Base-by-base conservation (phyloP, 2,888 invertebrate species). In the Nezara viridula region DNA sequence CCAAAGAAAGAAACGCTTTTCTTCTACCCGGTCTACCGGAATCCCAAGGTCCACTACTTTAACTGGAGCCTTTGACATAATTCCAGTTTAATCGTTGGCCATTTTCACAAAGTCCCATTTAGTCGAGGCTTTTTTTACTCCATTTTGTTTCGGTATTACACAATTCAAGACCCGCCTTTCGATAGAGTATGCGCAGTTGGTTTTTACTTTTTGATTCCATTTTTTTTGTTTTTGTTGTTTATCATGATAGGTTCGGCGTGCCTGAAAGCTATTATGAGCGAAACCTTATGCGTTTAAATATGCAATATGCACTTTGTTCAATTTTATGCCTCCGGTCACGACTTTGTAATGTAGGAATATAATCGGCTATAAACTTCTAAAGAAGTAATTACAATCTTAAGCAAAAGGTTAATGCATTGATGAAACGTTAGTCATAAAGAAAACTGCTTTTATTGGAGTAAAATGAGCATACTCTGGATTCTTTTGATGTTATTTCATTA, bases 11-110 rank as follows among this genome's bases (percentile, higher is more conserved):
- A 73, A 66, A 32, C 5, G 32, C 66, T 73, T 73, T 73, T 73
- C 66, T 73, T 37, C 9, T 1, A 73, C 10, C 66, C 19, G 44
- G 44, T n/a, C 81, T 81, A 81, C 44, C 14, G 81, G 81, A 81
- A 81, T 81, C 81, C 81, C 81, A 81, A 81, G 81, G 81, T 44
- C 81, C 81, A 81, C 81, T n/a, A n/a, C 81, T 81, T n/a, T 44
- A 81, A 44, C 32, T 44, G 12, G n/a, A n/a, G 44, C 12, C 81
- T 81, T 81, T 81, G 81, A 81, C 81, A 81, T 81, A 81, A 81
- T 81, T 81, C 81, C 81, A n/a, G 81, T 81, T 81, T 81, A 81
- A 81, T 44, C 81, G n/a, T n/a, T 44, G 10, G n/a, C 81, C 44
- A 44, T 81, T 81, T 73, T 21, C 66, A 73, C 66, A 73, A 73